Evolutionary conservation across 2,797 vertebrate species (phyloP).

Genomic region (Myiotriccus ornatus): DNA sequence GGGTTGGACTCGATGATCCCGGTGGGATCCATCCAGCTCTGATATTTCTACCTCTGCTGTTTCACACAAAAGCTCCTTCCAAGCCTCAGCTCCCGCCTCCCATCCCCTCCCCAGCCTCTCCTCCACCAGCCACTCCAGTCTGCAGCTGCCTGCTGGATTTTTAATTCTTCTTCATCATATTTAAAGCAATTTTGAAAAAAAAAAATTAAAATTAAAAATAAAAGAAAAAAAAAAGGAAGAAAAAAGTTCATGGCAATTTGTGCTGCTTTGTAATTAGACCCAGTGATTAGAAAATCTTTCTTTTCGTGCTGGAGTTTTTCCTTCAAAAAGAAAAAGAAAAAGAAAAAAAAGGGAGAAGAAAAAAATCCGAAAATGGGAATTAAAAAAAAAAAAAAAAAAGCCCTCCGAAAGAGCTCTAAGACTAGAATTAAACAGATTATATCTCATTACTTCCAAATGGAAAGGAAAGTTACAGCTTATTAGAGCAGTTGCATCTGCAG

Average conservation of each 20-base stretch:
- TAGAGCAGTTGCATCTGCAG: slow-evolving; percentile 61
- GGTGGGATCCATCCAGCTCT: neutral
- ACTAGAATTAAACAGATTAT: slow-evolving; percentile 75
- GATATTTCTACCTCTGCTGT: neutral
- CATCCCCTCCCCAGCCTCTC: neutral
- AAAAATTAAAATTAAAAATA: neutral
- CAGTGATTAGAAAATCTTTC: slow-evolving; percentile 65
- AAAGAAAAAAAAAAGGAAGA: neutral
- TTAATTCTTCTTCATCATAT: slow-evolving; percentile 60
- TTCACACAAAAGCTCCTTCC: neutral
- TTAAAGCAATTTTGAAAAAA: slow-evolving; percentile 23
- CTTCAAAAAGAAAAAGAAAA: neutral
- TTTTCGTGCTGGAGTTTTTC: slow-evolving; percentile 29
- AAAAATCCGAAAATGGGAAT: slow-evolving; percentile 12
- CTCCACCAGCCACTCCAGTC: neutral
- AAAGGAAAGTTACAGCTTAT: slow-evolving; percentile 53
- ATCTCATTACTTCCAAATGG: slow-evolving; percentile 74
- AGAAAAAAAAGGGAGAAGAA: neutral
- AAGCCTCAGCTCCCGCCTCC: neutral
- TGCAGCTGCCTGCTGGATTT: slow-evolving; percentile 61
- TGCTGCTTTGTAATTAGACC: slow-evolving; percentile 69
- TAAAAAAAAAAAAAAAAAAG: slow-evolving; percentile 62
- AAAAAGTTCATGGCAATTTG: slow-evolving; percentile 62
- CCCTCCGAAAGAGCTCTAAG: slow-evolving; percentile 66
- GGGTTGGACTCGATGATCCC: neutral